Conservation (phyloP, 1,140 invertebrate genomes). For the Rhagoletis zephyria region DNA sequence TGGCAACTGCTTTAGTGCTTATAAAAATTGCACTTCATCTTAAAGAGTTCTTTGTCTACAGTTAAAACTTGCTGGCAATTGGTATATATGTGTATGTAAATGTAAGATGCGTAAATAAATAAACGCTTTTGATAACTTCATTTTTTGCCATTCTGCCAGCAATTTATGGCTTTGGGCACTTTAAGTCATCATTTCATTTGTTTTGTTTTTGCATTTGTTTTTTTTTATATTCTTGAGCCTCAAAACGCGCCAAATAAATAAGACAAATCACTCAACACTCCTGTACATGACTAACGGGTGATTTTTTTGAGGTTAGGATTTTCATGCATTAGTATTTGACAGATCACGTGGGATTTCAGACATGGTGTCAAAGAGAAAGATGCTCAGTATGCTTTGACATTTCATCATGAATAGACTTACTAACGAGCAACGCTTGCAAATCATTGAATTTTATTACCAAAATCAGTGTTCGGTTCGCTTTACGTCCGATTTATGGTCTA, state of each 20-base stretch:
- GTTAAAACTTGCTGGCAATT: background rate
- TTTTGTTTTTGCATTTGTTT: background rate
- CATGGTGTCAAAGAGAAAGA: too few relatives aligned
- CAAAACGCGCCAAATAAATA: conserved; percentile 6
- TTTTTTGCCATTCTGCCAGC: background rate
- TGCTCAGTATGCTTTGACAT: too few relatives aligned
- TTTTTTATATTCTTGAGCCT: background rate
- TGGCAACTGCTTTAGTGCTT: conserved; percentile 24
- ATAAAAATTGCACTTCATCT: background rate
- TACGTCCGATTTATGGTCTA: too few relatives aligned
- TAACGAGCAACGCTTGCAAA: too few relatives aligned
- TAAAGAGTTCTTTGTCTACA: background rate
- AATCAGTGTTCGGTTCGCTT: too few relatives aligned
- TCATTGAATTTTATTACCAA: too few relatives aligned
- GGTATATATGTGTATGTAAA: background rate
- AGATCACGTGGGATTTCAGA: too few relatives aligned
- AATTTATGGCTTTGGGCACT: conserved; percentile 7
- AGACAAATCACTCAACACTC: background rate
- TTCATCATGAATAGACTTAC: too few relatives aligned
- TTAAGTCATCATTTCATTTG: background rate
- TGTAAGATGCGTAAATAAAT: background rate
- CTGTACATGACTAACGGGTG: too few relatives aligned
- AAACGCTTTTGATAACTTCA: conserved; percentile 33
- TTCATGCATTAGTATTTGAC: too few relatives aligned
- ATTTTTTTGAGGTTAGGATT: too few relatives aligned